A percentile compares a stretch with the other conserved stretches of the same genome.
Evolutionary conservation across 1,140 invertebrate species (phyloP).

Genomic region (Heterodera schachtii): DNA sequence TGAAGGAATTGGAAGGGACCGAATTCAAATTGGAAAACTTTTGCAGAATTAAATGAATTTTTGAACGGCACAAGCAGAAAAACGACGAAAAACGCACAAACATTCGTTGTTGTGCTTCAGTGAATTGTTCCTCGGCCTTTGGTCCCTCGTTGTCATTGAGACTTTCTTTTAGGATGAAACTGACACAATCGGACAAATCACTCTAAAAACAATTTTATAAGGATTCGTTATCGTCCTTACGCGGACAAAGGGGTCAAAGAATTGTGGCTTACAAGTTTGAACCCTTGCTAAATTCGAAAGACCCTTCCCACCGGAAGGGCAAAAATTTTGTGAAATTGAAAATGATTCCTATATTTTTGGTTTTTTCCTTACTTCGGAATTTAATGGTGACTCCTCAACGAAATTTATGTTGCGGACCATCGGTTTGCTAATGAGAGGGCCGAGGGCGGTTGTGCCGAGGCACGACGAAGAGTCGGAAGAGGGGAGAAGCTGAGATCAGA

Average conservation of each 20-base stretch:
- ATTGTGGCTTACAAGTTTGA: too few relatives aligned
- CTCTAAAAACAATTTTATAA: too few relatives aligned
- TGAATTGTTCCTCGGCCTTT: slow-evolving; percentile 2
- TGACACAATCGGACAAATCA: slow-evolving; percentile 5
- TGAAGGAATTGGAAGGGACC: slow-evolving; percentile 39
- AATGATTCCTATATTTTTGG: too few relatives aligned
- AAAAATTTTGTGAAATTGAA: too few relatives aligned
- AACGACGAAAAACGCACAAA: slow-evolving; percentile 11
- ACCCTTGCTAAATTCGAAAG: too few relatives aligned
- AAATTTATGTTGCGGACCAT: slow-evolving; percentile 10
- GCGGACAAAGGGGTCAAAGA: too few relatives aligned
- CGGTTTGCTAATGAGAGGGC: slow-evolving; percentile 21
- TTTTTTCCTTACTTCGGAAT: background rate
- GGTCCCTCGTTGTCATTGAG: background rate
- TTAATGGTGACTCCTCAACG: background rate
- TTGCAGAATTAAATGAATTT: slow-evolving; percentile 13
- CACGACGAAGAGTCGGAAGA: background rate
- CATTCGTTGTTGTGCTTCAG: background rate
- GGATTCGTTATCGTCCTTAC: too few relatives aligned
- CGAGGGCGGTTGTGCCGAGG: slow-evolving; percentile 15
- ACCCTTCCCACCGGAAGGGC: too few relatives aligned
- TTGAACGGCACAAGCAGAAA: background rate
- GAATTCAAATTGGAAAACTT: slow-evolving; percentile 34
- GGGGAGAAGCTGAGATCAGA: slow-evolving; percentile 7
- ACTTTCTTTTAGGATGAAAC: slow-evolving; percentile 14